Evolutionary conservation across 2,888 invertebrate species (phyloP).

Genomic region (Tenthredo notha): DNA sequence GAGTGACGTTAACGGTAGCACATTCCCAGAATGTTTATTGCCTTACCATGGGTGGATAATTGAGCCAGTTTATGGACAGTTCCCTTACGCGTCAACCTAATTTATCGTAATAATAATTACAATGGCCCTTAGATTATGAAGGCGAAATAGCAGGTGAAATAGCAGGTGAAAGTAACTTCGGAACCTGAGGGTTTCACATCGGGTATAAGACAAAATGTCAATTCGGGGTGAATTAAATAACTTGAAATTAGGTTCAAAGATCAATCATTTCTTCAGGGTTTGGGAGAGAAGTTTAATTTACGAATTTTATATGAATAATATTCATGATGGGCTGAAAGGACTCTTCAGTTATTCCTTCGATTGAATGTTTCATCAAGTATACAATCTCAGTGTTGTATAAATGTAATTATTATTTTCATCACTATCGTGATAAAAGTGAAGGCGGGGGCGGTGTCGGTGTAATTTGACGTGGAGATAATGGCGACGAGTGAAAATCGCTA

Average conservation of each 20-base stretch:
- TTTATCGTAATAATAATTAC: slow-evolving; percentile 31
- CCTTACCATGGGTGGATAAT: slow-evolving; percentile 61
- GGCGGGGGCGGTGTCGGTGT: not conserved
- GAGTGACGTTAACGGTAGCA: slow-evolving; percentile 63
- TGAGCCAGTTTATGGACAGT: slow-evolving; percentile 63
- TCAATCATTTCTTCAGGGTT: not conserved
- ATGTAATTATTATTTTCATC: slow-evolving; percentile 15
- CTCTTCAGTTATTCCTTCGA: not conserved
- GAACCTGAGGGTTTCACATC: not conserved
- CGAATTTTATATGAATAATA: not conserved
- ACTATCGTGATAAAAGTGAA: not conserved
- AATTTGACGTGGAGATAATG: slow-evolving; percentile 31
- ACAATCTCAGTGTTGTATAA: not conserved
- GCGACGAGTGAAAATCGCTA: not conserved
- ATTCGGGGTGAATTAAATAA: not conserved
- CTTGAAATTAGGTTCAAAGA: not conserved
- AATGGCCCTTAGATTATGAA: not conserved
- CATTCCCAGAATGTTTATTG: slow-evolving; percentile 59
- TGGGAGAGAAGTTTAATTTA: not conserved
- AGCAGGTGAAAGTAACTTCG: slow-evolving; percentile 2
- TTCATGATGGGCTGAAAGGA: not conserved
- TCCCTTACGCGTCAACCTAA: slow-evolving; percentile 30
- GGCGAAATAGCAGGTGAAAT: slow-evolving; percentile 31
- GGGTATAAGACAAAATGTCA: not conserved
- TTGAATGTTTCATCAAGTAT: not conserved